Base-by-base conservation (phyloP, 2,113 vertebrate genomes). In the Egretta garzetta region DNA sequence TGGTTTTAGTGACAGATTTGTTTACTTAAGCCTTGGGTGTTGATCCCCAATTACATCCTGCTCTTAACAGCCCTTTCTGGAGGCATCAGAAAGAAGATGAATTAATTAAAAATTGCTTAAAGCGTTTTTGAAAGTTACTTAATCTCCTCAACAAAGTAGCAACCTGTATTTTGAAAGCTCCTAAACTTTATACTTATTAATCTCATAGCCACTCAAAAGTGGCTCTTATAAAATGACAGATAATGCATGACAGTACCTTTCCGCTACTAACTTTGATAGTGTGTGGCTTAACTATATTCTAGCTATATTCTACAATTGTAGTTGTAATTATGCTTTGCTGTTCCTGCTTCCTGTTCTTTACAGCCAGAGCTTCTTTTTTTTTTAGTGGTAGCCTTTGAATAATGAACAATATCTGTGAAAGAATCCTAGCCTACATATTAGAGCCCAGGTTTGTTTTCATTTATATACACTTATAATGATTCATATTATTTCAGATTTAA, bases 131-230 rank as follows among this genome's bases (percentile, higher is more conserved):
- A 92, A 92, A 67, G 63, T 82, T 85, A 26, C 60, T 72, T 90
- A 37, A 45, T 87, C 50, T 91, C 14, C 68, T 93, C 53, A 35
- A 30, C 66, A 39, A 88, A 67, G 41, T 37, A 84, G 9, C 76
- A 76, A 71, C 41, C 86, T 86, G n/a, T 28, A 80, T 92, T 95
- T 91, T 74, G 55, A 81, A 95, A 92, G n/a, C 67, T 84, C 41
- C 68, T 71, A 47, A 72, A 73, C 30, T 91, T 91, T 72, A 22
- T 6, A 18, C 5, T 49, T 88, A n/a, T 53, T 83, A 88, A 86
- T 93, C 50, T 88, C 47, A 47, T 4, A 56, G 18, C 7, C 41
- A 35, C 56, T 71, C 33, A 53, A 52, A 85, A 92, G 23, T 21
- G 28, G 12, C 35, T 74, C 22, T 63, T 59, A 55, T 50, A 52